Conservation (phyloP, 2,888 invertebrate species). For the Theretra japonica region DNA sequence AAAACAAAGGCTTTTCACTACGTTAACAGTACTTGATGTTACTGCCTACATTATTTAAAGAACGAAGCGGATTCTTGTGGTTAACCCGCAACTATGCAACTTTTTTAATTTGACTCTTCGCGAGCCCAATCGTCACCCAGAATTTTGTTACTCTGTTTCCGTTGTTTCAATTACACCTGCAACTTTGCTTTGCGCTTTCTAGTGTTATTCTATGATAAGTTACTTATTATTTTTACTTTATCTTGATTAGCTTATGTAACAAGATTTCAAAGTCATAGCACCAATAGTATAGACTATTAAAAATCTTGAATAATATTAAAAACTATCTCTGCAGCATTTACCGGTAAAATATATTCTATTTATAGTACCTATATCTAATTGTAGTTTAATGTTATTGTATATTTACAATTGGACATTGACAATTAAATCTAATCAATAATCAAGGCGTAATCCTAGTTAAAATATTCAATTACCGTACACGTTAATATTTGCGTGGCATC, state of each 20-base stretch:
- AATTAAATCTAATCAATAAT: neutral
- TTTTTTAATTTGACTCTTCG: neutral
- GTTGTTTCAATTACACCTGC: neutral
- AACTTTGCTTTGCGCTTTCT: neutral
- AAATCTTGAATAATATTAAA: too few relatives aligned
- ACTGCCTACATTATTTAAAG: conserved; percentile 68
- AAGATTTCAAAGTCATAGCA: too few relatives aligned
- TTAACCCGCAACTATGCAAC: conserved; percentile 33
- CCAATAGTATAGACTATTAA: too few relatives aligned
- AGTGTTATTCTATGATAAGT: too few relatives aligned
- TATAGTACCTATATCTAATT: neutral
- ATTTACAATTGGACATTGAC: too few relatives aligned
- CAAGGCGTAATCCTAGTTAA: neutral
- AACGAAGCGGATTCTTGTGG: conserved; percentile 59
- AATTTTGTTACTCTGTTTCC: conserved; percentile 5
- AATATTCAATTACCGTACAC: conserved; percentile 49
- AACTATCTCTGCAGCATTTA: too few relatives aligned
- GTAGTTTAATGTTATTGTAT: too few relatives aligned
- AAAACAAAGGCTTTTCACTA: conserved; percentile 75
- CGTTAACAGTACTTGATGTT: conserved; percentile 70
- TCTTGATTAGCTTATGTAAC: neutral
- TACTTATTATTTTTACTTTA: neutral
- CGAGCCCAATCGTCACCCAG: neutral
- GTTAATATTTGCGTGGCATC: conserved; percentile 61
- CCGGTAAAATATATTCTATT: too few relatives aligned